Evolutionary conservation across 2,797 vertebrate genomes (phyloP).

Genomic region (Danio aesculapii): DNA sequence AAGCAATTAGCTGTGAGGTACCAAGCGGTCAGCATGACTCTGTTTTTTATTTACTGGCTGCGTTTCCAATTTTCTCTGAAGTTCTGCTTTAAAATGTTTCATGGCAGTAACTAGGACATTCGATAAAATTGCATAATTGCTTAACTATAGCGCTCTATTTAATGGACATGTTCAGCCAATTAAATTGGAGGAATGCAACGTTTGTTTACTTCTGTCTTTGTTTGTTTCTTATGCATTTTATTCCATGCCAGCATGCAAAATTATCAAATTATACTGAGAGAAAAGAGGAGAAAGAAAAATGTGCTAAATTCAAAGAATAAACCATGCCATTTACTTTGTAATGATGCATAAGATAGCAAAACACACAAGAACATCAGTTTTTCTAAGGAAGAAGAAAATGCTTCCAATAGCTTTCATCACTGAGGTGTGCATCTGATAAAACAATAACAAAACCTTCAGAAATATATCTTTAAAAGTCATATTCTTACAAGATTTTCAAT

Average conservation of each 20-base stretch:
- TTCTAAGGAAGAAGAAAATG: background rate
- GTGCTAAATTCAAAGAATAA: background rate
- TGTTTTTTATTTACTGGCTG: slow-evolving; percentile 13
- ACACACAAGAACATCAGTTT: background rate
- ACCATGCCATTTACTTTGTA: background rate
- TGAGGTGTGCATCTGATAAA: background rate
- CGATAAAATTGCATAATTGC: slow-evolving; percentile 31
- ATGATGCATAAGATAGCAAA: slow-evolving; percentile 3
- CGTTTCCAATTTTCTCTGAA: background rate
- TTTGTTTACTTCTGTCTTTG: background rate
- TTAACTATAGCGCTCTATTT: slow-evolving; percentile 22
- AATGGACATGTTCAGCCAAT: slow-evolving; percentile 21
- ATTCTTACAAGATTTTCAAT: no score
- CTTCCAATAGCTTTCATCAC: background rate
- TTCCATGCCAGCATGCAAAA: background rate
- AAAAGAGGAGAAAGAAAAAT: background rate
- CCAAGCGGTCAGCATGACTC: slow-evolving; percentile 8
- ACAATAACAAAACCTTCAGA: no score
- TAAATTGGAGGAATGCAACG: background rate
- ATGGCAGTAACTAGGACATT: background rate
- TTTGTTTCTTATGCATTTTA: background rate
- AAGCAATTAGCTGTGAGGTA: slow-evolving; percentile 22
- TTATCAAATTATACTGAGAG: background rate
- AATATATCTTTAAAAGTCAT: no score
- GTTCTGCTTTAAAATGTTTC: slow-evolving; percentile 16